Percentiles rank a stretch among this genome's conserved stretches.
Conservation (phyloP, 2,888 invertebrate species). For the Nephrotoma flavescens region DNA sequence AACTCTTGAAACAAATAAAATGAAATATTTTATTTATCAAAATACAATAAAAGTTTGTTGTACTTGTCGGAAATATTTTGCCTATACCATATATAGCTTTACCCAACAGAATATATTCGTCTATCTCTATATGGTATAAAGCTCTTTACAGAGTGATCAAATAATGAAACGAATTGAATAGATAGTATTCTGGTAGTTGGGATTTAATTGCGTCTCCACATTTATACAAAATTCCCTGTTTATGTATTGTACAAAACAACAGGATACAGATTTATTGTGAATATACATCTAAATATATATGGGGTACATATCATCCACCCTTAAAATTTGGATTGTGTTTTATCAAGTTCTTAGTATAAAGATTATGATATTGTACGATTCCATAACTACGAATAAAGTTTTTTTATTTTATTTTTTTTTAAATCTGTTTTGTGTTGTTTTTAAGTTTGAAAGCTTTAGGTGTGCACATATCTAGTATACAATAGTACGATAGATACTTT, state of each 20-base stretch:
- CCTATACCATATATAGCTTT: background rate
- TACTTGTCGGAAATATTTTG: background rate
- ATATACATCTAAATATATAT: background rate
- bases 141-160: background rate
- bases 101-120: background rate
- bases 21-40: background rate
- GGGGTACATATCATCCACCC: background rate
- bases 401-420: too few relatives aligned
- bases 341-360: background rate
- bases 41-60: background rate
- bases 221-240: background rate
- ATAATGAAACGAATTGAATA: background rate
- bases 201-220: background rate
- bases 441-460: background rate
- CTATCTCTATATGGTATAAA: background rate
- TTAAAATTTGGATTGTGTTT: background rate
- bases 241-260: background rate
- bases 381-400: too few relatives aligned
- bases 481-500: background rate
- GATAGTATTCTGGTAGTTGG: background rate
- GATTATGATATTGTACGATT: background rate
- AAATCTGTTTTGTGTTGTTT: background rate
- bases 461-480: background rate
- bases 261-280: background rate
- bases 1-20: background rate